Base-by-base conservation (phyloP, 92 coral and sea anemone species). In the Heteractis magnifica region DNA sequence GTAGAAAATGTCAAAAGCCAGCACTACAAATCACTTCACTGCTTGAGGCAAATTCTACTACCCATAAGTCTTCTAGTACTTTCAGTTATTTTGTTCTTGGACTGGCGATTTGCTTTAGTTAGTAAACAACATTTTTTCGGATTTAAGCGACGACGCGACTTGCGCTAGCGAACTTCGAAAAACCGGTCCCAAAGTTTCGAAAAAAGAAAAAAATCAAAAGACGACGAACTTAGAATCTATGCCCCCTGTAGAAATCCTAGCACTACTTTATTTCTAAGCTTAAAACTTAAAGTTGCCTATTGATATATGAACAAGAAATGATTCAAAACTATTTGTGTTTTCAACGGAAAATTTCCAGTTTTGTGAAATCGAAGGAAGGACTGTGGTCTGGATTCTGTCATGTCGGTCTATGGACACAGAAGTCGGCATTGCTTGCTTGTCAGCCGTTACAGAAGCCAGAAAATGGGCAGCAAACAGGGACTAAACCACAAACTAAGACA, bases 361-460 rank as follows among this genome's bases (percentile, higher is more conserved):
- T 52, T 41, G 44, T 50, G 79, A 20, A 4, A 8, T 19, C n/a
- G 65, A 21, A 10, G 16, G 79, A 50, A 11, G 20, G 13, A 65
- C 58, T 34, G 6, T 3, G 77, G 70, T 52, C 84, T 81, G 84
- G 77, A n/a, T 68, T 64, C 13, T 81, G 84, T 81, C 77, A 81
- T 21, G 56, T 68, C 73, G 49, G 49, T 16, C 19, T 59, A 18
- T 64, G 72, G 34, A 79, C 44, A 34, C 23, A 26, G 48, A 4
- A n/a, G 77, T 71, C 84, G 84, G 84, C 84, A n/a, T 4, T 2
- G 55, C 84, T 81, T 34, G 44, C 58, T 81, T 71, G 73, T 51
- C 56, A 51, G 44, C 13, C 20, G 3, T 80, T 80, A 81, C 21
- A 81, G 16, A 70, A 68, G 23, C 53, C 77, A 81, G 84, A 50